Base-by-base conservation (phyloP, 2,797 vertebrate species). In the Erpetoichthys calabaricus region DNA sequence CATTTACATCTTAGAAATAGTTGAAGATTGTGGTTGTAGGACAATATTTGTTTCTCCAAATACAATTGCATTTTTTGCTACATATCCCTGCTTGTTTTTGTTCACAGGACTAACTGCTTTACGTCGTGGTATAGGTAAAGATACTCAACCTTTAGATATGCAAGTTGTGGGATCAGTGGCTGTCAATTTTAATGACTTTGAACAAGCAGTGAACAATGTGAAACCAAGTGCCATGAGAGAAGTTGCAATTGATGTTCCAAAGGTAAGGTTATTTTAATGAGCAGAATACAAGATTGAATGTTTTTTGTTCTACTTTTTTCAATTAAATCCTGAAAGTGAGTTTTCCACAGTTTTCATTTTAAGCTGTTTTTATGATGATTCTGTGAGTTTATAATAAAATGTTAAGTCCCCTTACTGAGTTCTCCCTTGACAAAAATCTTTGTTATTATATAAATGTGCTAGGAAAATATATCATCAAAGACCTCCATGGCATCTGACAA, bases 211-310 rank as follows among this genome's bases (percentile, higher is more conserved):
- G 89, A 82, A 85, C 5, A 80, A 83, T 7, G 81, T 97, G 70
- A 92, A 92, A 73, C 94, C 94, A 68, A 99, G 94, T 3, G 95
- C 94, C 65, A 99, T 98, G 94, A 89, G 94, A 70, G 95, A 99
- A 67, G 91, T 98, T 53, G 87, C 94, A 45, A 76, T 98, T 3
- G 93, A 99, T 55, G 87, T 99, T 52, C 94, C 95, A 57, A 94
- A 89, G 82, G 95, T 98, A 80, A 71, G 80, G 82, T 53, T 55
- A 69, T 59, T 54, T 6, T 25, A 25, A 25, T 25, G 25, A 25
- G 49, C 4, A 42, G 25, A 57, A 47, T 6, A 47, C 5, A 47
- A 42, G 43, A 4, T 6, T 55, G 54, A 55, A 6, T 44, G 6
- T 44, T 10, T 45, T 42, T 57, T 47, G 41, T 51, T 4, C 9